A percentile compares a stretch with the other conserved stretches of the same genome.
These are phyloP conservation scores for Ispidina lecontei DNA, from an alignment of 2,797 vertebrate genomes.

Conservation along the genomic window DNA sequence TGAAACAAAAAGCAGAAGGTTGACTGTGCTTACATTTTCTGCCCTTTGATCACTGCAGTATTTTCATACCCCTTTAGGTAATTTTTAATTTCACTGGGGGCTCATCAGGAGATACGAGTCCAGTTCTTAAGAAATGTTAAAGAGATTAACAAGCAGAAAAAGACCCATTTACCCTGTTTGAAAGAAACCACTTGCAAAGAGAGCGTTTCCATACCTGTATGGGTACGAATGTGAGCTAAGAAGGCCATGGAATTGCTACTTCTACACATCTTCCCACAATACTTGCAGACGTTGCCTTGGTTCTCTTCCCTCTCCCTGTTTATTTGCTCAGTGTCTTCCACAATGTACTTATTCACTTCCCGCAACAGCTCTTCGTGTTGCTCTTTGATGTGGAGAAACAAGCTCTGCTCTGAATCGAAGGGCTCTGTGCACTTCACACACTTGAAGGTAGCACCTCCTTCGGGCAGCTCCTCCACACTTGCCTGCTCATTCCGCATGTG, in stretches of 20 bases:
- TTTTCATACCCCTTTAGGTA: not conserved
- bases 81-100: not conserved
- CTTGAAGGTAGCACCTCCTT: conserved; percentile 94
- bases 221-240: conserved; percentile 96
- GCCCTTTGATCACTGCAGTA: not conserved
- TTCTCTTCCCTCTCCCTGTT: conserved; percentile 97
- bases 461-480: conserved; percentile 92
- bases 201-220: conserved; percentile 86
- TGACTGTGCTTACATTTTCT: not conserved
- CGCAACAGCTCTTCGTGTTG: conserved; percentile 95
- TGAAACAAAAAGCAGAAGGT: conserved; percentile 25
- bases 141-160: not conserved
- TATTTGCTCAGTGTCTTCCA: conserved; percentile 98
- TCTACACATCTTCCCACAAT: conserved; percentile 96
- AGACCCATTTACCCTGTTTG: not conserved
- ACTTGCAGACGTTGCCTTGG: conserved; percentile 95
- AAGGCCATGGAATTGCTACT: conserved; percentile 99
- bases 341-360: conserved; percentile 97
- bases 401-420: conserved; percentile 91
- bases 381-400: conserved; percentile 97
- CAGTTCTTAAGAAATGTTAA: not conserved
- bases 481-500: conserved; percentile 94
- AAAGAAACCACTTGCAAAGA: not conserved
- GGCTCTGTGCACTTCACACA: conserved; percentile 96
- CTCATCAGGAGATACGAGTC: not conserved